Base-by-base conservation (phyloP, 2,797 vertebrate genomes). In the Lutjanus campechanus region DNA sequence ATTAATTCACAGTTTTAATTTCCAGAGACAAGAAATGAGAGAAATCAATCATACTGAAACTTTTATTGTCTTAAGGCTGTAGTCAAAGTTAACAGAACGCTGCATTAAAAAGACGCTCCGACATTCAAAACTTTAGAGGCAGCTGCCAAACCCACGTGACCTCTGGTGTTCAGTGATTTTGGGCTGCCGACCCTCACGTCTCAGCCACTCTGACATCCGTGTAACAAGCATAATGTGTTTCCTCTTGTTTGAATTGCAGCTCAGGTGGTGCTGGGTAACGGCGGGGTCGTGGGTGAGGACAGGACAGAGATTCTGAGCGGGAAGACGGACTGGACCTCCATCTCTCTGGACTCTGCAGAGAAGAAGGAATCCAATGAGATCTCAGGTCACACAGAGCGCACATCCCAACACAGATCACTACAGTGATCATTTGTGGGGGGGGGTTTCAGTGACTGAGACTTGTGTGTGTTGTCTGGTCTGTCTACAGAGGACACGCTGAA, bases 401-500 rank as follows among this genome's bases (percentile, higher is more conserved):
- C 64, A 41, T 16, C 47, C 36, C 20, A 13, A 13, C 36, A 5
- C 49, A 29, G 15, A 68, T 50, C 13, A 25, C 7, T 49, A 7
- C n/a, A 16, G 40, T 1, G 16, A 29, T 4, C 0, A 40, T 16
- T 10, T 16, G 19, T 17, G 29, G 4, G 29, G 4, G n/a, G n/a
- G n/a, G n/a, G n/a, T 36, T 36, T 3, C 15, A 2, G 41, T 11
- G 29, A 71, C 58, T 51, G 20, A 79, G 9, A n/a, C 19, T n/a
- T 36, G 7, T 44, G 13, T 41, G 50, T 41, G 50, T 66, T 16
- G 11, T 53, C n/a, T 78, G 15, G 15, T 66, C 13, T 41, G 46
- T 67, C 50, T 11, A 43, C 90, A 99, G 98, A 99, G 94, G 98
- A 99, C 87, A 98, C 98, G 0, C 88, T 99, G 89, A 97, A 96